Conservation (phyloP, 2,888 invertebrate genomes). For the Perizoma flavofasciatum region DNA sequence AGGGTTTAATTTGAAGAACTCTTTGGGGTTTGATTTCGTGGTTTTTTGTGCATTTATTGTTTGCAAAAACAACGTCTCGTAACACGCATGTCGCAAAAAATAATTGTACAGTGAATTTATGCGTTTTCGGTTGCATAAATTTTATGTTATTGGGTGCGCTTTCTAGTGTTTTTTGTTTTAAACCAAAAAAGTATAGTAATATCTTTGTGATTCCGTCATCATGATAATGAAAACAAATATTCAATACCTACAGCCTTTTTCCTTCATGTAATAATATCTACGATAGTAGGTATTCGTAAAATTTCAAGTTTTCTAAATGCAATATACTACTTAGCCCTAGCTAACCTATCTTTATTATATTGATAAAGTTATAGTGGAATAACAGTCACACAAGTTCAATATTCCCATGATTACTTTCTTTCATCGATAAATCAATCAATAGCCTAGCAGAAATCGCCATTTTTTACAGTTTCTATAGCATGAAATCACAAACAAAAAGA, state of each 20-base stretch:
- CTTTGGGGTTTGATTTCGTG: constrained; percentile 81
- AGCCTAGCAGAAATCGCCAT: constrained; percentile 42
- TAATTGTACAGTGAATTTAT: constrained; percentile 79
- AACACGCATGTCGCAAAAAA: constrained; percentile 81
- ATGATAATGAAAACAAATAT: not conserved
- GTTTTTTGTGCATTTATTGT: constrained; percentile 65
- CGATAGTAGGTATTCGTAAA: too few species aligned
- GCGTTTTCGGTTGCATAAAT: constrained; percentile 61
- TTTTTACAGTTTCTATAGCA: constrained; percentile 42
- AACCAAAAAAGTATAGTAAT: constrained; percentile 6
- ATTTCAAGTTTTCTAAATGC: too few species aligned
- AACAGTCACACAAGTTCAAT: not conserved
- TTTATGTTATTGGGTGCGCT: constrained; percentile 36
- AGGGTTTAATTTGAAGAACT: constrained; percentile 82
- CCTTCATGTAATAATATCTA: too few species aligned
- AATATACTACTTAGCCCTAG: too few species aligned
- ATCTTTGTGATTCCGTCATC: not conserved
- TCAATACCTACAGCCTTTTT: too few species aligned
- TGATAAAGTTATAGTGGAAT: too few species aligned
- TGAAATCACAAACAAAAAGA: constrained; percentile 48
- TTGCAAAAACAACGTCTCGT: constrained; percentile 80
- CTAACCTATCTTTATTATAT: too few species aligned
- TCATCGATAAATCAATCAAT: constrained; percentile 34
- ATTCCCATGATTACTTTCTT: constrained; percentile 16
- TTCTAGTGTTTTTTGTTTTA: constrained; percentile 19